Evolutionary conservation across 2,888 invertebrate genomes (phyloP), one percentile per base, ranked within the genome.

Genomic region (Eupithecia dodoneata): DNA sequence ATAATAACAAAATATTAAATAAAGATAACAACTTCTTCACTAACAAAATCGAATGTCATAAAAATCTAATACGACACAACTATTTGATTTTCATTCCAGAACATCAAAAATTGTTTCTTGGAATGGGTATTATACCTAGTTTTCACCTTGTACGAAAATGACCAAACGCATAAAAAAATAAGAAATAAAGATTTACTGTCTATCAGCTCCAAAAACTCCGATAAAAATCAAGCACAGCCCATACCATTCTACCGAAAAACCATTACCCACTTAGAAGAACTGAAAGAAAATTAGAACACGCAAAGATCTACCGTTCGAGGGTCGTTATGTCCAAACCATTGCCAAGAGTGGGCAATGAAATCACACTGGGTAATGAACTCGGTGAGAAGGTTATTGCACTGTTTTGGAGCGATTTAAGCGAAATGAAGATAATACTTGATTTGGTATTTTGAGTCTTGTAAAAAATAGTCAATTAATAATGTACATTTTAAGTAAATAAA

Each of bases 291-390:
- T 91, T 88, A 89, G 88, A 85, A 84, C 81, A 84, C 84, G 85
- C 87, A 87, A 87, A 90, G 87, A 90, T 90, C 89, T 90, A 87
- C 86, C 88, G 91, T 90, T 90, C 87, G 88, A 78, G 80, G 84
- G 86, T 86, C 90, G 87, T 92, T 90, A 89, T 88, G 87, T 87
- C 87, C 85, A 88, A 89, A 90, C 89, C 89, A 87, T 91, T 91
- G 87, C 85, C 86, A 86, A 83, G 87, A 89, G 89, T 85, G 84
- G 85, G 88, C 88, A 90, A 90, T 91, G 90, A 91, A 91, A 91
- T 89, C 89, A 85, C 83, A 85, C 86, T 88, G 84, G 87, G 87
- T 90, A 90, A 85, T 82, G 84, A 85, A 83, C 85, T 84, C 84
- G 84, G 84, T 30, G 30, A 30, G 30, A 30, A 81, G 83, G 88